phyloP scores from a whole-genome alignment of 2,113 vertebrate species.

The Tringa solitaria region DNA sequence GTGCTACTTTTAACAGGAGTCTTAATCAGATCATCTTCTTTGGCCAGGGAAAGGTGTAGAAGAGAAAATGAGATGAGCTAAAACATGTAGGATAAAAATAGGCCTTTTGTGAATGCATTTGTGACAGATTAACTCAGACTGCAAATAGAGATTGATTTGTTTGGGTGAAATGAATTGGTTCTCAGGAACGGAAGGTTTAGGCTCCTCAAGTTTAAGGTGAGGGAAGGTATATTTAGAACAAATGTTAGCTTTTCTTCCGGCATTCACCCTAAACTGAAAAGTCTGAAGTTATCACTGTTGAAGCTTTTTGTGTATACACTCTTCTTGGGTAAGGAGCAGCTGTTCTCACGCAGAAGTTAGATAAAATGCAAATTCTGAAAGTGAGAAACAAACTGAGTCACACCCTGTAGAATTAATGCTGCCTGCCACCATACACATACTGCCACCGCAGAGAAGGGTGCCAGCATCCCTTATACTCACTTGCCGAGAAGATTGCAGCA shows the following conservation, averaged over 20 bases:
- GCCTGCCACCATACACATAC: background rate
- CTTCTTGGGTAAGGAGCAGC: background rate
- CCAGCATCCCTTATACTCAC: background rate
- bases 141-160: constrained; percentile 64
- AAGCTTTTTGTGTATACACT: background rate
- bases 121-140: constrained; percentile 52
- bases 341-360: background rate
- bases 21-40: constrained; percentile 66
- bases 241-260: background rate
- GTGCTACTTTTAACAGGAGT: constrained; percentile 30
- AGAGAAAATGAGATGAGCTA: constrained; percentile 48
- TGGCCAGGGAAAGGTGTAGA: constrained; percentile 20
- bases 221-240: background rate
- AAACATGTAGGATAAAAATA: constrained; percentile 58
- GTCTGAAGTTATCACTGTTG: background rate
- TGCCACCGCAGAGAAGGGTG: background rate
- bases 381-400: background rate
- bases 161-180: constrained; percentile 6
- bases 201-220: background rate
- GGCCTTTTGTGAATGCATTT: constrained; percentile 54
- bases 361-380: background rate
- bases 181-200: background rate
- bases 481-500: background rate
- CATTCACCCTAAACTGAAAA: background rate
- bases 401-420: background rate